phyloP scores from a whole-genome alignment of 2,113 vertebrate genomes.

The Cephalopholis sonnerati region DNA sequence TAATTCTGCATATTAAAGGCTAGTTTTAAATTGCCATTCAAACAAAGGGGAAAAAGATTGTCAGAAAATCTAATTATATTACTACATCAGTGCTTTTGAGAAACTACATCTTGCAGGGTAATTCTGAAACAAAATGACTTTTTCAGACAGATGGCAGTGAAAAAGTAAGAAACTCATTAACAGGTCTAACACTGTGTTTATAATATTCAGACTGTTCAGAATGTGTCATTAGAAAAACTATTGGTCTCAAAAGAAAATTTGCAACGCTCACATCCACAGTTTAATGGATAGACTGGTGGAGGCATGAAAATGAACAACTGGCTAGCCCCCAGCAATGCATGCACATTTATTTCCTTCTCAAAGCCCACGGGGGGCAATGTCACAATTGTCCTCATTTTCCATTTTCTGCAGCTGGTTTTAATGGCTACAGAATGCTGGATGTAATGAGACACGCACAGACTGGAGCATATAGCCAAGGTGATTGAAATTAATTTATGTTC shows the following conservation, averaged over 20 bases:
- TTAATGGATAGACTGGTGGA: constrained; percentile 35
- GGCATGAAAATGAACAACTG: constrained; percentile 27
- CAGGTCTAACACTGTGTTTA: constrained; percentile 4
- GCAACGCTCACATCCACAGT: neutral
- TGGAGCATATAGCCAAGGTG: constrained; percentile 32
- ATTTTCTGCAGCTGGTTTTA: constrained; percentile 54
- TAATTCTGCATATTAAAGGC: too few relatives aligned
- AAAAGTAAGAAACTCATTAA: neutral
- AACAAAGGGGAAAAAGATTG: neutral
- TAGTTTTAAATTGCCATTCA: too few relatives aligned
- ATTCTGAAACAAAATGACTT: neutral
- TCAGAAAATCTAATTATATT: too few relatives aligned
- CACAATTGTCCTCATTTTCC: constrained; percentile 52
- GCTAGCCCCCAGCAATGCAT: constrained; percentile 24
- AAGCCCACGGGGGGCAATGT: constrained; percentile 37
- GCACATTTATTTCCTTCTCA: constrained; percentile 42
- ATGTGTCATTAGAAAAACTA: constrained; percentile 1
- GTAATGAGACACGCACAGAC: constrained; percentile 39
- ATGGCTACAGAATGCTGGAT: constrained; percentile 30
- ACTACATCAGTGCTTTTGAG: too few relatives aligned
- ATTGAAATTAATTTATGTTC: constrained; percentile 40
- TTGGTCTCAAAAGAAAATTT: constrained; percentile 18
- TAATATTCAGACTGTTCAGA: constrained; percentile 5
- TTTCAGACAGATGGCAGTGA: neutral
- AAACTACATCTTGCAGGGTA: neutral